These are phyloP conservation scores for Hemithea aestivaria DNA, from an alignment of 2,888 invertebrate genomes.

Conservation along the genomic window DNA sequence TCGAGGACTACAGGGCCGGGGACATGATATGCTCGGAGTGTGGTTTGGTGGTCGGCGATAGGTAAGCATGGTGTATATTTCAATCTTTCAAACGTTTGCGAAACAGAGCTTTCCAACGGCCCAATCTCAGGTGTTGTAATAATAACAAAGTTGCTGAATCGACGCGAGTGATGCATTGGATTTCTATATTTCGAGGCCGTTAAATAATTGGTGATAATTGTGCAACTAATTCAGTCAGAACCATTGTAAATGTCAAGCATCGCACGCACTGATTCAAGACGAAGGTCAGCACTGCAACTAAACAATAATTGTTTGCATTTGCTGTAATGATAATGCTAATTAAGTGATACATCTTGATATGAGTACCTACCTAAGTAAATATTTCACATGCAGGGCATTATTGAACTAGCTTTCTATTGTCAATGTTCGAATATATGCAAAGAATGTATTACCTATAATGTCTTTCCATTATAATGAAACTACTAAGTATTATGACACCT, in stretches of 20 bases:
- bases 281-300: slow-evolving; percentile 21
- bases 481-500: too few relatives aligned
- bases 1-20: slow-evolving; percentile 99
- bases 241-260: slow-evolving; percentile 27
- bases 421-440: too few relatives aligned
- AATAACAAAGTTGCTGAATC: slow-evolving; percentile 39
- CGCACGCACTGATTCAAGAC: slow-evolving; percentile 11
- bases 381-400: too few relatives aligned
- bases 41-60: slow-evolving; percentile 99
- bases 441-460: too few relatives aligned
- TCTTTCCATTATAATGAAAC: too few relatives aligned
- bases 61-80: slow-evolving; percentile 75
- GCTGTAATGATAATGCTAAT: slow-evolving; percentile 4
- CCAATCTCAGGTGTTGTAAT: slow-evolving; percentile 34
- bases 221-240: slow-evolving; percentile 33
- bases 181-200: slow-evolving; percentile 46
- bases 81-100: slow-evolving; percentile 37
- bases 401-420: too few relatives aligned
- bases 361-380: too few relatives aligned
- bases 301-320: slow-evolving; percentile 12
- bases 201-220: slow-evolving; percentile 34
- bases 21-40: slow-evolving; percentile 99
- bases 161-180: slow-evolving; percentile 40
- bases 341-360: not conserved
- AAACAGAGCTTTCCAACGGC: slow-evolving; percentile 45